Conservation (phyloP, 2,888 invertebrate genomes). For the Lasioglossum villosulum region DNA sequence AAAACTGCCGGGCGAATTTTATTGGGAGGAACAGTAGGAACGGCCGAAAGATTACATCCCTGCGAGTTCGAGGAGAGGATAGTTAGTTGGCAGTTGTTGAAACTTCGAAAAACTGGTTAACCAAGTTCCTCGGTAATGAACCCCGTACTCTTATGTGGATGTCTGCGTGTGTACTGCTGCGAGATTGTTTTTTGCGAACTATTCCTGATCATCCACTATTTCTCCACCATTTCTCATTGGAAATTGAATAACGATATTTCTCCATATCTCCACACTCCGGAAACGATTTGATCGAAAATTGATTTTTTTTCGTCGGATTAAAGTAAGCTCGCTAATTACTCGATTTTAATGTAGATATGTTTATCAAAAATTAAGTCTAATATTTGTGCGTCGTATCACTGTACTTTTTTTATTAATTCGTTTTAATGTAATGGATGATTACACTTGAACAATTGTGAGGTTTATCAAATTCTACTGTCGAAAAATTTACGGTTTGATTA, state of each 20-base stretch:
- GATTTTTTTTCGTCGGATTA: background rate
- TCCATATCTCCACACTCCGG: background rate
- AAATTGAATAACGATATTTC: background rate
- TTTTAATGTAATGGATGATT: too few relatives aligned
- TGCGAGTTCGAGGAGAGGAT: constrained; percentile 44
- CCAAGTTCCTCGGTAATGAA: constrained; percentile 77
- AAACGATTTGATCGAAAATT: background rate
- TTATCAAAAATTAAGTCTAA: too few relatives aligned
- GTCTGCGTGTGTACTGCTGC: constrained; percentile 56
- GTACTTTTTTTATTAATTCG: too few relatives aligned
- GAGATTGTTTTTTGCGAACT: constrained; percentile 51
- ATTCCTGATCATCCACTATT: constrained; percentile 29
- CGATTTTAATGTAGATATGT: too few relatives aligned
- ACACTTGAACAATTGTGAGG: background rate
- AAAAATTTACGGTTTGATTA: background rate
- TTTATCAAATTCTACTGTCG: background rate
- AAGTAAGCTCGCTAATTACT: too few relatives aligned
- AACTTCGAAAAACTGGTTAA: constrained; percentile 77
- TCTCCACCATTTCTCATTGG: background rate
- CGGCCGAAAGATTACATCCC: constrained; percentile 77
- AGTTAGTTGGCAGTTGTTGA: constrained; percentile 71
- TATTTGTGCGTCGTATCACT: too few relatives aligned
- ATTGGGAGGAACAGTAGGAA: constrained; percentile 76
- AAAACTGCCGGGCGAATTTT: constrained; percentile 79
- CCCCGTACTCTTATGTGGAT: constrained; percentile 72